A percentile compares a stretch with the other conserved stretches of the same genome.
These are phyloP conservation scores for Brachycybe producta DNA, from an alignment of 2,888 invertebrate genomes.

Conservation along the genomic window DNA sequence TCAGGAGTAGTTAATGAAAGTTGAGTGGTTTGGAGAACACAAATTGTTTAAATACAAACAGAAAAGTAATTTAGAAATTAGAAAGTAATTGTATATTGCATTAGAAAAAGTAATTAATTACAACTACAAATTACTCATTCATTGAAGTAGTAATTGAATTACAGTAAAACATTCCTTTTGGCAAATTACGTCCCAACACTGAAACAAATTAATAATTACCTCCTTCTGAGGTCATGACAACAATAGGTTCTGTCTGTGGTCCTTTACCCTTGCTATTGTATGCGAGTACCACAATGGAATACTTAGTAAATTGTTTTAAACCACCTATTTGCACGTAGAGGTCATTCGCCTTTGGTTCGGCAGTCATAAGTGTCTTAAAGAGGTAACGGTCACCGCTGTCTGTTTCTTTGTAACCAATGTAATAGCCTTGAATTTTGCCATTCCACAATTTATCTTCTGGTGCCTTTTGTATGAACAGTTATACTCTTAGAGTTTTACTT, in stretches of 20 bases:
- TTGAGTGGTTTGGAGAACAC: too few species aligned
- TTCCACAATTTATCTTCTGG: slow-evolving; percentile 19
- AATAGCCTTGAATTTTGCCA: slow-evolving; percentile 18
- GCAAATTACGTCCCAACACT: too few species aligned
- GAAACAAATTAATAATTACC: slow-evolving; percentile 26
- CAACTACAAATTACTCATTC: too few species aligned
- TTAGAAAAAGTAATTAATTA: too few species aligned
- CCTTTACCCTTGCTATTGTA: slow-evolving; percentile 20
- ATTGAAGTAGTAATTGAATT: too few species aligned
- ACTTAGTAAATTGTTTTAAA: slow-evolving; percentile 19
- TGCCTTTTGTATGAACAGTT: slow-evolving; percentile 16
- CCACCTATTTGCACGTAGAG: slow-evolving; percentile 16
- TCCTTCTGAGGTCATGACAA: slow-evolving; percentile 21
- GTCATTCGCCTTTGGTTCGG: slow-evolving; percentile 16
- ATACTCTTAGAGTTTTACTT: too few species aligned
- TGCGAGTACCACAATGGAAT: slow-evolving; percentile 19
- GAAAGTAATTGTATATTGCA: too few species aligned
- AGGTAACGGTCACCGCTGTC: slow-evolving; percentile 11
- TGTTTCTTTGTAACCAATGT: slow-evolving; percentile 19
- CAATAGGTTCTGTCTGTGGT: slow-evolving; percentile 18
- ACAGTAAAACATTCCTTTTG: too few species aligned
- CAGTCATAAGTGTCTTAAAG: slow-evolving; percentile 18
- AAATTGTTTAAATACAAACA: too few species aligned
- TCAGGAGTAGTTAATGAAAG: too few species aligned
- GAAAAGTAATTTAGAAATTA: too few species aligned